Base-by-base conservation (phyloP, 1,140 invertebrate species). In the Apis laboriosa region DNA sequence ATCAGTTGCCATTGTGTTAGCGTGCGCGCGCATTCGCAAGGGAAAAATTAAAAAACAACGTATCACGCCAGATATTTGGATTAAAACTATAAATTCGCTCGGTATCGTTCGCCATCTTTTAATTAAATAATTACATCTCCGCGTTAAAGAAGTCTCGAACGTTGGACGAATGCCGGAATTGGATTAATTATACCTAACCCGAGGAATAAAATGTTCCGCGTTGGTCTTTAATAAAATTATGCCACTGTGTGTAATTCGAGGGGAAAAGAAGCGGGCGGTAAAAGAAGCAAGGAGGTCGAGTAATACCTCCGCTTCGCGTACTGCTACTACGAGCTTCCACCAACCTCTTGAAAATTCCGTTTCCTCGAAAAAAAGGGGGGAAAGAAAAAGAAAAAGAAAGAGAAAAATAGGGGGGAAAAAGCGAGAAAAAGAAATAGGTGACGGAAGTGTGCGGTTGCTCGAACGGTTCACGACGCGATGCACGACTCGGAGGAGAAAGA, bases 401-500 rank as follows among this genome's bases (percentile, higher is more conserved):
- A 64, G 28, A 49, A 24, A 49, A 24, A n/a, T 9, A 17, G 4
- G 1, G 8, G 5, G 8, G 8, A 9, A 61, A 21, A 51, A 24
- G 7, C 0, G 56, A 61, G 28, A 28, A 55, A 24, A 28, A 56
- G 77, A 43, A 43, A 49, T 24, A 58, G 9, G 34, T 64, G 77
- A 71, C 19, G 43, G 56, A 68, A 78, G 9, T 34, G 68, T 66
- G 34, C 34, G 34, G 61, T 51, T 56, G 61, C 5, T 43, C 53
- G 34, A 21, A 55, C 53, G 61, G 71, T 80, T 67, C 71, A 64
- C 11, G 61, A 28, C 51, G 58, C 78, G 68, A 61, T 56, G 72
- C 77, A 51, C 66, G 43, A 43, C 49, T 84, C 79, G 71, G 53
- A 43, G 34, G 34, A 64, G 67, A 77, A 72, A 86, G 88, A 89